Evolutionary conservation across 2,113 vertebrate species (phyloP), one percentile per base, ranked within the genome.

Genomic region (Halichoerus grypus): DNA sequence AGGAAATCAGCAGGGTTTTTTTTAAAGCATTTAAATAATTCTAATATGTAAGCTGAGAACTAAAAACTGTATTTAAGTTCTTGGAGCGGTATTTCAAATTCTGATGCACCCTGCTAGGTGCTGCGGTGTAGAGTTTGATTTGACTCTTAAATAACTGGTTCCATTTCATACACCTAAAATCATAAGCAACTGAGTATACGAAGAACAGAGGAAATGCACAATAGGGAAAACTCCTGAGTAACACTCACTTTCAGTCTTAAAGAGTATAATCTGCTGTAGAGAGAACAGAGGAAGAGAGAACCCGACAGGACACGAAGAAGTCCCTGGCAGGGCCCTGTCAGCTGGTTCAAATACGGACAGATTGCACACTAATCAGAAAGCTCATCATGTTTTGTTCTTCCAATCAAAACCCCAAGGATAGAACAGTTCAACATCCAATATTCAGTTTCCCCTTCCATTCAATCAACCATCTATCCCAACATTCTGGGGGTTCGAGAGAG

Each of bases 151-250:
- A 46, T 76, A 93, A 33, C 67, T 63, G 89, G 7, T 26, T 76
- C 39, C 18, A n/a, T 69, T 92, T 97, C 26, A 83, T 55, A 96
- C 74, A 88, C 46, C 22, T 86, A 72, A 88, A 94, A 49, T 39
- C 63, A 79, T 49, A 91, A 96, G 57, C 33, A 96, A 59, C 81
- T 72, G 71, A 57, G 2, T 88, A 61, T 82, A 11, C 24, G 3
- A 85, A 94, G 46, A 92, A 59, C 31, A 69, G 3, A 72, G 61
- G 96, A 88, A 91, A 83, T n/a, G 83, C 9, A 55, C 10, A 84
- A n/a, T 19, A 92, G 81, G 80, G 46, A 63, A 93, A 76, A 91
- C 28, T 67, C n/a, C 61, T 83, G 49, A 63, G 53, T 31, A 46
- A 53, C 1, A 39, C 19, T 21, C 39, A 21, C 19, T 74, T 88